Evolutionary conservation across 2,888 invertebrate genomes (phyloP).

Genomic region (Orgyia antiqua): DNA sequence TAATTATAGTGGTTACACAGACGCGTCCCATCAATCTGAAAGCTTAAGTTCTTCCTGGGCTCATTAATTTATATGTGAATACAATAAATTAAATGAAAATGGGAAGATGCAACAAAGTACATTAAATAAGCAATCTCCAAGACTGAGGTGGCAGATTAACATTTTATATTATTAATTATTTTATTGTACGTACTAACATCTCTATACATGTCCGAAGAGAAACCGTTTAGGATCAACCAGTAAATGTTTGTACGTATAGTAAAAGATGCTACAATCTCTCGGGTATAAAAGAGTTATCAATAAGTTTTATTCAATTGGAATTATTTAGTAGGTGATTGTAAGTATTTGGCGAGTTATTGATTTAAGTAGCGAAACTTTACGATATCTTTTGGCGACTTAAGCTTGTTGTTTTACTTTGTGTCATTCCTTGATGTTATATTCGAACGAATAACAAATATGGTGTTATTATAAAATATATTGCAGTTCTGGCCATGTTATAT

Average conservation of each 20-base stretch:
- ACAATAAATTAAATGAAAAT: conserved; percentile 64
- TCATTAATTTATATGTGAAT: conserved; percentile 60
- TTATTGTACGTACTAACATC: conserved; percentile 40
- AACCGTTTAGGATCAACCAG: conserved; percentile 58
- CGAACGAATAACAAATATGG: too few species aligned
- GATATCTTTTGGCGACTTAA: neutral
- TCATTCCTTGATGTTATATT: too few species aligned
- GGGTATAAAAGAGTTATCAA: conserved; percentile 68
- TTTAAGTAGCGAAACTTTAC: conserved; percentile 11
- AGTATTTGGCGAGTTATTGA: conserved; percentile 32
- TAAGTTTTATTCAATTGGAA: conserved; percentile 61
- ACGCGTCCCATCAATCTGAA: conserved; percentile 41
- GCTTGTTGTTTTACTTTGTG: too few species aligned
- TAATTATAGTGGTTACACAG: conserved; percentile 28
- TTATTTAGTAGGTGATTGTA: conserved; percentile 35
- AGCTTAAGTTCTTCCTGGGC: conserved; percentile 58
- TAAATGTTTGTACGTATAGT: conserved; percentile 53
- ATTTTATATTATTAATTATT: conserved; percentile 42
- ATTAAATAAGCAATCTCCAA: conserved; percentile 57
- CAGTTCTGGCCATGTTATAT: conserved; percentile 19
- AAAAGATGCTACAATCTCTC: conserved; percentile 61
- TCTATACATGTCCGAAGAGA: conserved; percentile 44
- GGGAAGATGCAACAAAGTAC: conserved; percentile 62
- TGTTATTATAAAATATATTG: too few species aligned
- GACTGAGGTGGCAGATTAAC: conserved; percentile 50